A percentile compares a stretch with the other conserved stretches of the same genome.
Conservation (phyloP, 92 coral and sea anemone genomes). For the Chrysogorgia sp. region DNA sequence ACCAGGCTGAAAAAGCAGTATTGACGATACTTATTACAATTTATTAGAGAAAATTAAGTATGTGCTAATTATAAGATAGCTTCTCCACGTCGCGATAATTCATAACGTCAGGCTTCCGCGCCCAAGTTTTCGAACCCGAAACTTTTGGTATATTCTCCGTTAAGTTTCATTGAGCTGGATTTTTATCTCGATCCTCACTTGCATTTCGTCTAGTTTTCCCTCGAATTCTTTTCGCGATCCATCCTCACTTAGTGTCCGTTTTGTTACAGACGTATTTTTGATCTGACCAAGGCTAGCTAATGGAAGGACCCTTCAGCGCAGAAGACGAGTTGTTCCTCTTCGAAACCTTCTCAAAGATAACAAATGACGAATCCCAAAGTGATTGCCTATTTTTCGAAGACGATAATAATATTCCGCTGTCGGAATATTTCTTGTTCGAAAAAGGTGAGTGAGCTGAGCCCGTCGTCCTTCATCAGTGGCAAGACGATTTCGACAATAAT, state of each 20-base stretch:
- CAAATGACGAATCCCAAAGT: not conserved
- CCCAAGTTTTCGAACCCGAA: no score
- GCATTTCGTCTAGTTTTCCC: no score
- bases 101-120: no score
- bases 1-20: no score
- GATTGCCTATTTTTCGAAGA: not conserved
- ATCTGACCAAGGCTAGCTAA: not conserved
- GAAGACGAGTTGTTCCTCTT: conserved; percentile 30
- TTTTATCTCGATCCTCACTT: no score
- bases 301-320: not conserved
- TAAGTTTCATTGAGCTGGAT: no score
- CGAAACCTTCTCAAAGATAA: conserved; percentile 19
- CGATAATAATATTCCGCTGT: conserved; percentile 20
- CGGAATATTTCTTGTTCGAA: conserved; percentile 3
- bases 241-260: not conserved
- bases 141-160: no score
- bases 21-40: no score
- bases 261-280: not conserved
- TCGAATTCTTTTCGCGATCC: no score
- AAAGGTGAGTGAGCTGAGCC: conserved; percentile 9
- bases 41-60: no score
- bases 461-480: not conserved
- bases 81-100: no score
- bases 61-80: no score
- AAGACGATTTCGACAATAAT: not conserved